Base-by-base conservation (phyloP, 2,797 vertebrate genomes). In the Psittacula derbiana region DNA sequence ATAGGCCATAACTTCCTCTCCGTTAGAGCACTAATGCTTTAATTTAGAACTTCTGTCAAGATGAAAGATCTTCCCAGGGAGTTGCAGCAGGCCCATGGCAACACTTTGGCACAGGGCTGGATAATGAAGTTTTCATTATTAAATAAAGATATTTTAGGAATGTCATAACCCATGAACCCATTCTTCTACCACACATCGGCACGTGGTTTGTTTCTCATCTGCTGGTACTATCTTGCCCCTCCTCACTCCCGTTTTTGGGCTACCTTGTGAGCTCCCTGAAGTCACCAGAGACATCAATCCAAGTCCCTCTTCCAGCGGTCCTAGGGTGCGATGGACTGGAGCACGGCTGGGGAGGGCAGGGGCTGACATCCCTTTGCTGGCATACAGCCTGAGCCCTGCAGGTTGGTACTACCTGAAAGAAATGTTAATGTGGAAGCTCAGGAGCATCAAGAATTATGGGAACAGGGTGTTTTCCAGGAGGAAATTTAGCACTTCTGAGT, bases 1-100 rank as follows among this genome's bases (percentile, higher is more conserved):
- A 98, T 98, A 98, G 98, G 98, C 98, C 98, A 98, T 98, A 98
- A 98, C 98, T 98, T 98, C 98, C 98, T 97, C 98, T 98, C 96
- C 40, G 96, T 98, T 99, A 98, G 88, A 97, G 97, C 97, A 95
- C 97, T 97, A 97, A 97, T 97, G 97, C 96, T 97, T 96, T 92
- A 96, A 98, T 98, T 98, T 95, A 98, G 97, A 98, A 97, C 97
- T 98, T 97, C 97, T 98, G 98, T 97, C 98, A 98, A 72, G 96
- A 98, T 98, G 98, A 98, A 98, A 98, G 97, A 98, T 98, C 97
- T 97, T 97, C 78, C 95, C 92, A 85, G 96, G 96, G 98, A 98
- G 97, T 86, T 96, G 97, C 97, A 71, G 93, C 96, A 93, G 97
- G 92, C 97, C 96, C 96, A 65, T 84, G 97, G 97, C 98, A 97